These are phyloP conservation scores for Zhengitettix transpicula DNA, from an alignment of 2,888 invertebrate genomes.

Conservation along the genomic window DNA sequence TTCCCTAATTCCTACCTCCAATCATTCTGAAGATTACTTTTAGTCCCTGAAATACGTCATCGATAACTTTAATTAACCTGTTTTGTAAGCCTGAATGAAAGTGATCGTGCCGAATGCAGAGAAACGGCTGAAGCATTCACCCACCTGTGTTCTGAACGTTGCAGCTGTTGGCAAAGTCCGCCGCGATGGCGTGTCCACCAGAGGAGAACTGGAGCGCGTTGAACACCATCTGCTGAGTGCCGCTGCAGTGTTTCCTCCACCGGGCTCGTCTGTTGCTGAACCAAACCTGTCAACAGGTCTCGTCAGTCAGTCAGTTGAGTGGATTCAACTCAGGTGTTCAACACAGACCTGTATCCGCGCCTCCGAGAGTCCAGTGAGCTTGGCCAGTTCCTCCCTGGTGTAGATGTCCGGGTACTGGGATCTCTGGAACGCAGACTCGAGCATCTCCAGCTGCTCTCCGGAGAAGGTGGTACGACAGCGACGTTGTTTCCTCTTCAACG, in stretches of 20 bases:
- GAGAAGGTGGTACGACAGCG: constrained; percentile 38
- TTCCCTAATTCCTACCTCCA: too few species aligned
- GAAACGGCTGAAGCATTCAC: too few species aligned
- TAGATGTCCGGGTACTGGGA: constrained; percentile 38
- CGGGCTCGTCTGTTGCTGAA: constrained; percentile 40
- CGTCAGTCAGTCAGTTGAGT: neutral
- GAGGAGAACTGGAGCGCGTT: neutral
- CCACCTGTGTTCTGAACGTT: too few species aligned
- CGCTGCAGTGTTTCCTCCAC: constrained; percentile 33
- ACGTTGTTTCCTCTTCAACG: constrained; percentile 32
- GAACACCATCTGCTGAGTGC: neutral
- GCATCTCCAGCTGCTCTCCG: constrained; percentile 32
- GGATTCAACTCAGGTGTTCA: neutral
- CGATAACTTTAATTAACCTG: too few species aligned
- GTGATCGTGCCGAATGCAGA: too few species aligned
- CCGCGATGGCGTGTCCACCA: neutral
- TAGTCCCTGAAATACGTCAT: too few species aligned
- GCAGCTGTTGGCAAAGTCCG: neutral
- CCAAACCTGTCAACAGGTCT: constrained; percentile 28
- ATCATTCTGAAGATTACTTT: too few species aligned
- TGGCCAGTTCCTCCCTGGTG: constrained; percentile 35
- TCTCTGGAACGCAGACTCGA: constrained; percentile 34
- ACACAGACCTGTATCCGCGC: constrained; percentile 33
- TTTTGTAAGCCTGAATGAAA: too few species aligned
- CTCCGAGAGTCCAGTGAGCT: constrained; percentile 33